phyloP scores from a whole-genome alignment of 2,888 invertebrate species.

The Lepidocyrtinus sp. region DNA sequence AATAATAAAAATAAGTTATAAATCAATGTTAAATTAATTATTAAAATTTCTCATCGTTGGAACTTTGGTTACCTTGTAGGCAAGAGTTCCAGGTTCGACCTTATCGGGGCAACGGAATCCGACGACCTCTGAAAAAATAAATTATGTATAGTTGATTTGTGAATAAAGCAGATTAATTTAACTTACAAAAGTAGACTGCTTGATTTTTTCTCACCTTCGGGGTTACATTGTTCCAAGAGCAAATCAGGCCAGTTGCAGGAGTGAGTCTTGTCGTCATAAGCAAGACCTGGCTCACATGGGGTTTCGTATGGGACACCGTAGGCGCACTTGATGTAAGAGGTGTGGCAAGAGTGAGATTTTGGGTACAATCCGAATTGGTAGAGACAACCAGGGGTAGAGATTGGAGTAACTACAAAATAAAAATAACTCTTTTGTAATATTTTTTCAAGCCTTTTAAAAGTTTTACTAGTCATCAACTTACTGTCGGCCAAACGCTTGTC shows the following conservation, averaged over 20 bases:
- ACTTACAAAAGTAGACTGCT: not conserved
- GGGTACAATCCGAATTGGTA: constrained; percentile 92
- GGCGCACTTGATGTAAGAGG: constrained; percentile 88
- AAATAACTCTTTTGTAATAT: not conserved
- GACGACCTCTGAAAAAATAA: constrained; percentile 80
- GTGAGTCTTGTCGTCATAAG: constrained; percentile 89
- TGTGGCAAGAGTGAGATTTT: constrained; percentile 84
- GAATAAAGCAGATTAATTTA: not conserved
- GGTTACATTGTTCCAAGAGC: constrained; percentile 87
- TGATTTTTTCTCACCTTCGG: constrained; percentile 79
- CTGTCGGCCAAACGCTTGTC: constrained; percentile 67
- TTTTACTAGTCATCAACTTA: constrained; percentile 45
- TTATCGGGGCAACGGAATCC: constrained; percentile 94
- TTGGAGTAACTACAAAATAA: constrained; percentile 79
- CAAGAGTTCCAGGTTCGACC: constrained; percentile 83
- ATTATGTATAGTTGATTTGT: not conserved
- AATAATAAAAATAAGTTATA: too few species aligned
- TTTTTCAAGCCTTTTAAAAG: constrained; percentile 7
- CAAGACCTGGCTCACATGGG: constrained; percentile 89
- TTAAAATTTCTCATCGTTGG: too few species aligned
- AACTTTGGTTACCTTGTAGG: too few species aligned
- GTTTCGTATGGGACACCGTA: constrained; percentile 85
- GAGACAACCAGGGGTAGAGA: constrained; percentile 87
- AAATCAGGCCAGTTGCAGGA: constrained; percentile 96
- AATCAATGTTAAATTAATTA: too few species aligned